These are phyloP conservation scores for Pteropus alecto DNA, from an alignment of 2,113 vertebrate genomes.

Conservation along the genomic window DNA sequence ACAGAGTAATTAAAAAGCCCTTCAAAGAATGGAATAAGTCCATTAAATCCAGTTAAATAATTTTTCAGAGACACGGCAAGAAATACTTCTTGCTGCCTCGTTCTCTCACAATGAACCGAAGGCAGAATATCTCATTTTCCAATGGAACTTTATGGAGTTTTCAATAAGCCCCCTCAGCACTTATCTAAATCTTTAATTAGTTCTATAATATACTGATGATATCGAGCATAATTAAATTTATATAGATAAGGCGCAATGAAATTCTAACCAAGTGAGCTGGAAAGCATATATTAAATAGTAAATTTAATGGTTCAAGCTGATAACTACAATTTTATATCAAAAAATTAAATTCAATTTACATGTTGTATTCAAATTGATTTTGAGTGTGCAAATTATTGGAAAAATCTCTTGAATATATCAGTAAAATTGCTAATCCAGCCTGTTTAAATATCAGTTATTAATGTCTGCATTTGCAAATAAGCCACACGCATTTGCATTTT, in stretches of 20 bases:
- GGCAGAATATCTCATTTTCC: conserved; percentile 80
- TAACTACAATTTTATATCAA: conserved; percentile 83
- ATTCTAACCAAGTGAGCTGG: conserved; percentile 88
- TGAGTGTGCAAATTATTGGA: conserved; percentile 84
- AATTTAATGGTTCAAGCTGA: conserved; percentile 86
- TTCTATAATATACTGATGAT: conserved; percentile 90
- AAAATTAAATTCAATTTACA: conserved; percentile 86
- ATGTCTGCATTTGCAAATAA: conserved; percentile 81
- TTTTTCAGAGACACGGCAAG: conserved; percentile 72
- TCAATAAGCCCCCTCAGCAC: conserved; percentile 87
- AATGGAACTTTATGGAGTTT: conserved; percentile 84
- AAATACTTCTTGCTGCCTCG: conserved; percentile 62
- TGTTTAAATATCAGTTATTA: conserved; percentile 84
- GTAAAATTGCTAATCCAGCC: conserved; percentile 79
- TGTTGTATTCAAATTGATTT: conserved; percentile 85
- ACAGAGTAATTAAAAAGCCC: conserved; percentile 73
- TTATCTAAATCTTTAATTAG: conserved; percentile 93
- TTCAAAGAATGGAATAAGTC: conserved; percentile 74
- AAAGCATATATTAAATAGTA: conserved; percentile 87
- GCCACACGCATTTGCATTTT: conserved; percentile 83
- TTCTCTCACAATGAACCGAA: conserved; percentile 57
- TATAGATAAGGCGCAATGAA: conserved; percentile 88
- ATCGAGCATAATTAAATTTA: conserved; percentile 92
- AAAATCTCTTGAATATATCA: conserved; percentile 79
- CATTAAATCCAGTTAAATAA: conserved; percentile 77